Base-by-base conservation (phyloP, 2,888 invertebrate species). In the Eugnorisma glareosa region DNA sequence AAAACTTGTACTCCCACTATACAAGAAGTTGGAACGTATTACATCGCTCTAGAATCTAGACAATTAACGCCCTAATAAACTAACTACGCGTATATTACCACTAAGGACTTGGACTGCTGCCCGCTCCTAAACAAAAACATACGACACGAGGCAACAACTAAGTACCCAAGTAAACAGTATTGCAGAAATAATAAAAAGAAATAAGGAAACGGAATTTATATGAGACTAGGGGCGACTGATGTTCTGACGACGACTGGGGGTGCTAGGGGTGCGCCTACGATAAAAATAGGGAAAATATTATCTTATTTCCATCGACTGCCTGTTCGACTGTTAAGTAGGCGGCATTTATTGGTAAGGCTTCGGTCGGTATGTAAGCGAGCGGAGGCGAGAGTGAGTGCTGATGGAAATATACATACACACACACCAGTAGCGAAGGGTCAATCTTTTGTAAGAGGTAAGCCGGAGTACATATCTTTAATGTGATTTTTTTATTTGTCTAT, bases 211-310 rank as follows among this genome's bases (percentile, higher is more conserved):
- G 59, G 67, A 82, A 54, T 82, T 84, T 72, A 68, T 84, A 81
- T 77, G 43, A 72, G 40, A 67, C 35, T 67, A 69, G 77, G 73
- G 68, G 74, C 48, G 81, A 61, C 66, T 35, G 71, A 61, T 57
- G 45, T 45, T 61, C 48, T 48, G 78, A 51, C 67, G 57, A 15
- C 35, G 7, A 64, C 37, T 35, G 11, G 35, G 35, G 61, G 63
- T n/a, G 1, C 40, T 79, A 71, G 67, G 79, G 84, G 68, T 59
- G 80, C 13, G 72, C 54, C 61, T 51, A 43, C 31, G 40, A 85
- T 77, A 70, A 77, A 73, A 77, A 84, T 51, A 84, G 21, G 77
- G 73, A 72, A 79, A 73, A 85, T 84, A 84, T 84, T 73, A 76
- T 79, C 74, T 70, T 67, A 82, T 79, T 76, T 67, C 67, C 77